phyloP scores from a whole-genome alignment of 2,888 invertebrate genomes.

The Chymomyza procnemis region DNA sequence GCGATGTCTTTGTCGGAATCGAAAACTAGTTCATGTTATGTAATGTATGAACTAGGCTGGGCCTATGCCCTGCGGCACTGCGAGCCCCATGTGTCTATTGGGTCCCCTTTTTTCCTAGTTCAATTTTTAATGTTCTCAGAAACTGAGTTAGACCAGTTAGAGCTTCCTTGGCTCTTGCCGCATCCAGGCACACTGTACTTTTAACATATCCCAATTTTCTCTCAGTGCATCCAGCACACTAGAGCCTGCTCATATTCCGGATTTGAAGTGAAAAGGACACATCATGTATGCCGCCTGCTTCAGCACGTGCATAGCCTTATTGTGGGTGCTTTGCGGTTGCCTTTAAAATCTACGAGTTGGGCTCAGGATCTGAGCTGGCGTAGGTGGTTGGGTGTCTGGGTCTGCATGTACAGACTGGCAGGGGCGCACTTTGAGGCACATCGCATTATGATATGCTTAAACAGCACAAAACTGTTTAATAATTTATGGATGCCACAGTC shows the following conservation, averaged over 20 bases:
- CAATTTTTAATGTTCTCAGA: too few species aligned
- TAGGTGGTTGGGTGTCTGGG: too few species aligned
- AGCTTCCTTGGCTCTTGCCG: too few species aligned
- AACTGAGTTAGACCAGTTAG: too few species aligned
- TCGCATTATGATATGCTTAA: constrained; percentile 73
- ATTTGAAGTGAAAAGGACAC: background rate
- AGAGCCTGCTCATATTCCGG: background rate
- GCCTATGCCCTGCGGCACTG: too few species aligned
- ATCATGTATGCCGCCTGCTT: background rate
- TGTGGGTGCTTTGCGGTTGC: background rate
- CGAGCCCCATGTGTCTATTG: too few species aligned
- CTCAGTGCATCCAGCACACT: background rate
- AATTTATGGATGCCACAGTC: constrained; percentile 64
- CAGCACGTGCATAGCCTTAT: background rate
- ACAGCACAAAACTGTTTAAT: constrained; percentile 75
- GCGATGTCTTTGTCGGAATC: too few species aligned
- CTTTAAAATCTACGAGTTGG: background rate
- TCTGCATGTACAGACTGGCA: too few species aligned
- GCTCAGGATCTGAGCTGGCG: background rate
- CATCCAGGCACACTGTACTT: too few species aligned
- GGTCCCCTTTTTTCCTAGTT: too few species aligned
- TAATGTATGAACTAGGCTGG: too few species aligned
- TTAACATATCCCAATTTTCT: background rate
- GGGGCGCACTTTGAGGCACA: constrained; percentile 53
- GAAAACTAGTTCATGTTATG: too few species aligned